phyloP scores from a whole-genome alignment of 2,888 invertebrate species.

The Phymatocera aterrima region DNA sequence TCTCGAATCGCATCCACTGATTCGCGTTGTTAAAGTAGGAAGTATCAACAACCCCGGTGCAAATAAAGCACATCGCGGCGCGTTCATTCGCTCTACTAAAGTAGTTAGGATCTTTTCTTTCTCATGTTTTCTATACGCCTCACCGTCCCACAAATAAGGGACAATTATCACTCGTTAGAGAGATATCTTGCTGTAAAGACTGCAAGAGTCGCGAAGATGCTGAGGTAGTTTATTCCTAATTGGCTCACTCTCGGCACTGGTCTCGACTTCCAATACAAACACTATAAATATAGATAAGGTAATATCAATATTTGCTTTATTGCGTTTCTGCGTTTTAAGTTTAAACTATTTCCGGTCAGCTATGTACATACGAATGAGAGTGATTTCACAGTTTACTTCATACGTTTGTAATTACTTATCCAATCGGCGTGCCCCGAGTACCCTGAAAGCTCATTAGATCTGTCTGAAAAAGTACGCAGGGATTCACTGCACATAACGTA shows the following conservation, averaged over 20 bases:
- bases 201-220: not conserved
- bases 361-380: not conserved
- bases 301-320: conserved; percentile 22
- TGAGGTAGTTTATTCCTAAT: conserved; percentile 30
- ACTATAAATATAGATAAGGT: conserved; percentile 11
- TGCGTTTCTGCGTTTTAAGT: not conserved
- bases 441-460: not conserved
- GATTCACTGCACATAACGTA: not conserved
- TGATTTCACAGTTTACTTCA: not conserved
- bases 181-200: conserved; percentile 2
- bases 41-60: not conserved
- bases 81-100: conserved; percentile 10
- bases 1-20: no score
- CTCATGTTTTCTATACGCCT: not conserved
- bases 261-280: not conserved
- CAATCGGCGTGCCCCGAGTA: not conserved
- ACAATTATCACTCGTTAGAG: conserved; percentile 41
- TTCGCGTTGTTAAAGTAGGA: no score
- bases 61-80: conserved; percentile 12
- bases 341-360: not conserved
- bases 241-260: conserved; percentile 7
- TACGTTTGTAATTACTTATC: conserved; percentile 2
- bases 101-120: not conserved
- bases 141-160: conserved; percentile 16
- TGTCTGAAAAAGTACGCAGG: not conserved